Base-by-base conservation (phyloP, 2,888 invertebrate genomes). In the Hypselothyrea guttata region DNA sequence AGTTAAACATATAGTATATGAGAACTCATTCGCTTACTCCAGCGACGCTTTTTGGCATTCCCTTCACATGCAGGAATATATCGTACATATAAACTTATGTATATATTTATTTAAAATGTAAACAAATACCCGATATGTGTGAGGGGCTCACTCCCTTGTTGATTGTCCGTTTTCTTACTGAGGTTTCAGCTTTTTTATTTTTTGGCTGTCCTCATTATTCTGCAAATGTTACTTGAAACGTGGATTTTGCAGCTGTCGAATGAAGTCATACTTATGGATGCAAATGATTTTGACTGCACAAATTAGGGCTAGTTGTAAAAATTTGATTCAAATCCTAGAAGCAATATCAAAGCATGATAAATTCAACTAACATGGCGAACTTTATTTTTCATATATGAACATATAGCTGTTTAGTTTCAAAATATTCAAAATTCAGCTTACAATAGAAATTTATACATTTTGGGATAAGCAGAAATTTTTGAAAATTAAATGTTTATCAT, bases 91-190 rank as follows among this genome's bases (percentile, higher is more conserved):
- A 12, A 30, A 27, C 7, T 16, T 51, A 40, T 34, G 8, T 12
- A 28, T 31, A 27, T n/a, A 8, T 35, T 34, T 30, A 34, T 15
- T 44, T 37, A 46, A 48, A 49, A 16, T 63, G 76, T 81, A 77
- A 84, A 69, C 74, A 77, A 70, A 73, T 78, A 81, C 82, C 84
- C 28, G 37, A 45, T 57, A 60, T 55, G 52, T 61, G 71, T 42
- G 37, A 48, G 34, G n/a, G 58, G 12, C 40, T 46, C 12, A 12
- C 48, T 31, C 30, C 7, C 44, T 53, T 42, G 35, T 38, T 7
- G 48, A 51, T 41, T 42, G 48, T 62, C 51, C 35, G 7, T 37
- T 33, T 52, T 34, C 16, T 34, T 15, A 5, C 27, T 45, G 45
- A 9, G 13, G 22, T n/a, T 60, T 13, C 34, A 40, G 49, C 31